Conservation (phyloP, 1,140 invertebrate species). For the Drosophila kanapiae region DNA sequence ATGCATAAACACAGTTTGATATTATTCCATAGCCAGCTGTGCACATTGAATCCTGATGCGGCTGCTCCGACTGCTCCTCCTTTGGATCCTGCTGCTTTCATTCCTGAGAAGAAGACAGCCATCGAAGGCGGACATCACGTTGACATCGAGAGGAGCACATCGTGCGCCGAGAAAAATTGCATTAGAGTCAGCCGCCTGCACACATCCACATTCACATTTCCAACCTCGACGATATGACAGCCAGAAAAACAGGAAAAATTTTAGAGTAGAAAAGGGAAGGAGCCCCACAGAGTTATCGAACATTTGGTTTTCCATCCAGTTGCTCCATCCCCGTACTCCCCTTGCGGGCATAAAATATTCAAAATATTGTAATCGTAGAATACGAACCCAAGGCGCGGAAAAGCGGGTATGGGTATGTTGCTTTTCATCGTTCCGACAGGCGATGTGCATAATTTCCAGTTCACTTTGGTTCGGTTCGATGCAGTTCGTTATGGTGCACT, state of each 20-base stretch:
- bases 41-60: constrained; percentile 63
- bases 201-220: constrained; percentile 33
- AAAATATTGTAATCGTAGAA: constrained; percentile 81
- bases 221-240: constrained; percentile 44
- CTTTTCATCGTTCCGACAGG: constrained; percentile 54
- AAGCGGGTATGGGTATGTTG: constrained; percentile 20
- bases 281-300: constrained; percentile 29
- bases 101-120: constrained; percentile 21
- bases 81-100: neutral
- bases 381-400: constrained; percentile 33
- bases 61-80: constrained; percentile 5
- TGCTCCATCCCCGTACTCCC: neutral
- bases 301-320: constrained; percentile 36
- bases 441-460: constrained; percentile 80
- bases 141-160: constrained; percentile 55
- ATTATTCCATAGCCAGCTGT: constrained; percentile 79
- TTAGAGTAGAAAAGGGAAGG: neutral
- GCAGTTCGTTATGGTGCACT: constrained; percentile 48
- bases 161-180: constrained; percentile 50
- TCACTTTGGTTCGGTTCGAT: constrained; percentile 59
- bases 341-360: constrained; percentile 71
- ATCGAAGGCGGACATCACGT: constrained; percentile 51
- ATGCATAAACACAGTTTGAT: constrained; percentile 82
- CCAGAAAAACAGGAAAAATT: constrained; percentile 25
- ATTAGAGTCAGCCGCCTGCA: constrained; percentile 53